phyloP scores from a whole-genome alignment of 2,113 vertebrate species.

The Lophura nycthemera region DNA sequence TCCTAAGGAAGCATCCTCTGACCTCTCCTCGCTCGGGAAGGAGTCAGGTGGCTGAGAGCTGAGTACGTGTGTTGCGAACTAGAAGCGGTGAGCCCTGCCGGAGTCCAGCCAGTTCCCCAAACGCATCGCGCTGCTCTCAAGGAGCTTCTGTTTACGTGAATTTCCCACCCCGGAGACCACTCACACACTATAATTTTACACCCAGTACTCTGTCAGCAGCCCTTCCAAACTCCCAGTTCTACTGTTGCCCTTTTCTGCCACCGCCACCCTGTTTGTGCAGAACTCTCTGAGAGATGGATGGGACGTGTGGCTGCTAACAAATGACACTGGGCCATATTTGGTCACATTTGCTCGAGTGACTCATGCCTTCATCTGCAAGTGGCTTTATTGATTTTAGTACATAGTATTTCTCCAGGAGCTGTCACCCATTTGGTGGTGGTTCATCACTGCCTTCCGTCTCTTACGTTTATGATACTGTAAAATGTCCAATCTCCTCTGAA shows the following conservation, averaged over 20 bases:
- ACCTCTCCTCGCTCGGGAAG: background rate
- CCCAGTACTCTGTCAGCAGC: constrained; percentile 49
- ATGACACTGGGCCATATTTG: constrained; percentile 43
- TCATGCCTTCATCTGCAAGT: constrained; percentile 67
- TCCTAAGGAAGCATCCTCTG: background rate
- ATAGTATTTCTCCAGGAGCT: constrained; percentile 52
- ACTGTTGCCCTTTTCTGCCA: background rate
- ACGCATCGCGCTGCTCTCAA: constrained; percentile 59
- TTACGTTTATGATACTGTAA: constrained; percentile 18
- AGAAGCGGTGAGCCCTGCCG: constrained; percentile 38
- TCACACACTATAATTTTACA: constrained; percentile 72
- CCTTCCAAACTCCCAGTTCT: constrained; percentile 34
- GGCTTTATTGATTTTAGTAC: constrained; percentile 65
- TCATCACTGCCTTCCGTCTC: constrained; percentile 36
- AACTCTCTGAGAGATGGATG: constrained; percentile 20
- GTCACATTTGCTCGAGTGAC: constrained; percentile 55
- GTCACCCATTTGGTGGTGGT: constrained; percentile 53
- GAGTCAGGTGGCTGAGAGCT: background rate
- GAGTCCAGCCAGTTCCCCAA: constrained; percentile 50
- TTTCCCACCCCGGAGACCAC: constrained; percentile 68
- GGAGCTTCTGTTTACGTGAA: constrained; percentile 65
- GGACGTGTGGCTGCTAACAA: constrained; percentile 36
- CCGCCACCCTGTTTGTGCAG: constrained; percentile 15
- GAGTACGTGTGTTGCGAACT: constrained; percentile 24
- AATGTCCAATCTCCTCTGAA: background rate